These are phyloP conservation scores for Stichopus chloronotus DNA, from an alignment of 35 echinoderm and acorn worm genomes.

Conservation along the genomic window DNA sequence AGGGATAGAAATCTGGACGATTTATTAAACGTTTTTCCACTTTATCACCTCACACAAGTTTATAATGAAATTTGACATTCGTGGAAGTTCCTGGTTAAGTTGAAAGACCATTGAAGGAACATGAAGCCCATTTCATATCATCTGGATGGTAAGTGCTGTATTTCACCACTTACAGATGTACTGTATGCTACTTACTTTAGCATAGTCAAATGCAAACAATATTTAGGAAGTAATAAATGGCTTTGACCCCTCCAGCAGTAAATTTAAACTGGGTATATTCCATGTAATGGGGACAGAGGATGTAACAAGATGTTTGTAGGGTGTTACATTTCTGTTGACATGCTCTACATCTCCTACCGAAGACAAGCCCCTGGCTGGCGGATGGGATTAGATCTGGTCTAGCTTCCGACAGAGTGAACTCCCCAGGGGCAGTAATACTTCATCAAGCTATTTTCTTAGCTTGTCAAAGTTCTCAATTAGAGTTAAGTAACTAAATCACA, in stretches of 20 bases:
- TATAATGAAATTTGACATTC: too few relatives aligned
- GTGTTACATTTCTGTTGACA: constrained; percentile 42
- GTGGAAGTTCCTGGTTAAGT: too few relatives aligned
- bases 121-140: too few relatives aligned
- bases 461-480: neutral
- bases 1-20: too few relatives aligned
- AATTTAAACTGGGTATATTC: constrained; percentile 3
- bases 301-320: constrained; percentile 10
- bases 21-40: too few relatives aligned
- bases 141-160: too few relatives aligned
- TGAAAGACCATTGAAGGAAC: too few relatives aligned
- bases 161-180: too few relatives aligned
- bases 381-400: too few relatives aligned
- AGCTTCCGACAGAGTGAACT: neutral
- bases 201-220: neutral
- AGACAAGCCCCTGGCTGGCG: neutral
- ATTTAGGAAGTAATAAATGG: constrained; percentile 16
- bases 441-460: constrained; percentile 10
- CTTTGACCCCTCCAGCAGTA: neutral
- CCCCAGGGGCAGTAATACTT: neutral
- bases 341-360: constrained; percentile 25
- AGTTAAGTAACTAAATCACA: neutral
- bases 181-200: too few relatives aligned
- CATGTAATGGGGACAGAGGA: neutral
- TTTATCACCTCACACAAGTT: too few relatives aligned